Evolutionary conservation across 2,113 vertebrate genomes (phyloP), one percentile per base, ranked within the genome.

Genomic region (human (Homo sapiens)): DNA sequence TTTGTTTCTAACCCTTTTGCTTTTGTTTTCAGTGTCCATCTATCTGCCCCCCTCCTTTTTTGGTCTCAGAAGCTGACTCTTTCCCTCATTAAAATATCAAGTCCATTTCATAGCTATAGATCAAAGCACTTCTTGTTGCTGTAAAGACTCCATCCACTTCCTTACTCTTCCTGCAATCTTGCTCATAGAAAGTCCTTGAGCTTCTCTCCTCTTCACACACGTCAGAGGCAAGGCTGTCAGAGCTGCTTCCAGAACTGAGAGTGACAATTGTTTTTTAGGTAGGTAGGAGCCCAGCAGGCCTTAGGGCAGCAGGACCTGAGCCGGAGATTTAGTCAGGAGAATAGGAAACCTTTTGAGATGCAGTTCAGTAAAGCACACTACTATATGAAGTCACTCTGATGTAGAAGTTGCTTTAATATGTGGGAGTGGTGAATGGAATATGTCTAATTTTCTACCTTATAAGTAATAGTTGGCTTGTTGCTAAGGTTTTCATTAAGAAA

Each of bases 401-500:
- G 25, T 22, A 25, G 25, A 4, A 45, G 57, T 89, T 90, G 18
- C 52, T 92, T 87, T 94, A 64, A 72, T 20, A 30, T 35, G 9
- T 52, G 8, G 61, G 30, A 92, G 30, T 10, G 75, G 27, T 70
- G 55, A 75, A 13, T 43, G 16, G 23, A 25, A 45, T 16, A 52
- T n/a, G 38, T 66, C 52, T 91, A 0, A 61, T 85, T 68, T 89
- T 70, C 35, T 84, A 52, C 32, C 45, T 84, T 89, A 52, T 55
- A 50, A n/a, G 25, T 85, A n/a, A 57, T 48, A 43, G 32, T 30
- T 80, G 64, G 22, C 6, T 68, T 61, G 7, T 43, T 81, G 81
- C 73, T 94, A 94, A 30, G 25, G 40, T 59, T 95, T 91, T 93
- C 64, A 82, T 78, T 85, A 50, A 35, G 75, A 86, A 89, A 81